These are phyloP conservation scores for Lagorchestes hirsutus DNA, from an alignment of 2,797 vertebrate species.

Conservation along the genomic window DNA sequence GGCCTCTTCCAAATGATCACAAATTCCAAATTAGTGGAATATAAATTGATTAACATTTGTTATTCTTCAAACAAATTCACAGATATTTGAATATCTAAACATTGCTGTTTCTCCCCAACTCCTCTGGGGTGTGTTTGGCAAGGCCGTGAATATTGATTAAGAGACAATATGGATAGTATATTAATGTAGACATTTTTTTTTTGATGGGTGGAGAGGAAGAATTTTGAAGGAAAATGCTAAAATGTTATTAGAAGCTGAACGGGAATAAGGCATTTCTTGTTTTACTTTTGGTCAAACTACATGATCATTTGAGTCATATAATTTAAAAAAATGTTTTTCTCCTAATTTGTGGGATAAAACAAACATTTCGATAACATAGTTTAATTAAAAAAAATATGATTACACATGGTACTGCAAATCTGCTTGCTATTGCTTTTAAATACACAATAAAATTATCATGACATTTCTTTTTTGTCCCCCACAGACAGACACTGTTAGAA, in stretches of 20 bases:
- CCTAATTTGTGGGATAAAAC: neutral
- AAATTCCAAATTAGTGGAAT: neutral
- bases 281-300: neutral
- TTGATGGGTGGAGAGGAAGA: neutral
- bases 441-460: neutral
- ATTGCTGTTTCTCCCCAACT: neutral
- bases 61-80: neutral
- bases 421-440: neutral
- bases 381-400: neutral
- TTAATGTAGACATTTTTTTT: neutral
- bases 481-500: neutral
- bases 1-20: neutral
- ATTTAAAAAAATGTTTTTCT: neutral
- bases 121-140: neutral
- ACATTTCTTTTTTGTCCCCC: neutral
- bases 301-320: neutral
- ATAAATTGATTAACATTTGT: neutral
- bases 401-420: neutral
- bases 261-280: neutral
- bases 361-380: neutral
- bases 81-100: neutral
- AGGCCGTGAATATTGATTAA: neutral
- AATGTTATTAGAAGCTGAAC: neutral
- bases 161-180: neutral
- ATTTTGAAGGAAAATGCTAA: neutral